Base-by-base conservation (phyloP, 2,888 invertebrate species). In the Sicus ferrugineus region DNA sequence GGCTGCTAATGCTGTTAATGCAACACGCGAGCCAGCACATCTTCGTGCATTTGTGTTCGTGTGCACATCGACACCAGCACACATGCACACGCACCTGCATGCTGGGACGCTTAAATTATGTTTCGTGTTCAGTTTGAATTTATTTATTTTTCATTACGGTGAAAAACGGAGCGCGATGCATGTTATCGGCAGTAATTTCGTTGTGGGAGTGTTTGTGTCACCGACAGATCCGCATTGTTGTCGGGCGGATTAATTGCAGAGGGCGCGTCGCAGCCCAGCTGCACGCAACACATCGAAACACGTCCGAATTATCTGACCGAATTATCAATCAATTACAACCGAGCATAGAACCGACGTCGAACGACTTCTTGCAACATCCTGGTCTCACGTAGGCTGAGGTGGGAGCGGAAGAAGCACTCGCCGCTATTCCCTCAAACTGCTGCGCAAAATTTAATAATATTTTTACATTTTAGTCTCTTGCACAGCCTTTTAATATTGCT, bases 1-100 rank as follows among this genome's bases (percentile, higher is more conserved):
- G 70, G 67, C 61, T 61, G 70, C 70, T 67, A 70, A 70, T 70
- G 66, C 61, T 70, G 52, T 70, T 67, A 70, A 70, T 67, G 70
- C 56, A 52, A 62, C 58, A 70, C 61, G 62, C 23, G 31, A 19
- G 31, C 34, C 14, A 31, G 58, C 23, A 50, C 14, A 38, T 28
- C 46, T 63, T 5, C 46, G 46, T 50, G 48, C 9, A 46, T 46
- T 34, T 26, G 42, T 52, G 34, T 26, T 23, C 6, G 54, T 23
- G 52, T 26, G 21, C 23, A 52, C 38, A n/a, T n/a, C n/a, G n/a
- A n/a, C n/a, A n/a, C n/a, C n/a, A n/a, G 68, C 31, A 52, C 52
- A 62, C 62, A 68, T 68, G 28, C 42, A 62, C 62, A 54, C n/a
- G 19, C 52, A 38, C 42, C 62, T 52, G 38, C 11, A 59, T 61